Evolutionary conservation across 2,113 vertebrate species (phyloP).

Genomic region (Cebidichthys violaceus): DNA sequence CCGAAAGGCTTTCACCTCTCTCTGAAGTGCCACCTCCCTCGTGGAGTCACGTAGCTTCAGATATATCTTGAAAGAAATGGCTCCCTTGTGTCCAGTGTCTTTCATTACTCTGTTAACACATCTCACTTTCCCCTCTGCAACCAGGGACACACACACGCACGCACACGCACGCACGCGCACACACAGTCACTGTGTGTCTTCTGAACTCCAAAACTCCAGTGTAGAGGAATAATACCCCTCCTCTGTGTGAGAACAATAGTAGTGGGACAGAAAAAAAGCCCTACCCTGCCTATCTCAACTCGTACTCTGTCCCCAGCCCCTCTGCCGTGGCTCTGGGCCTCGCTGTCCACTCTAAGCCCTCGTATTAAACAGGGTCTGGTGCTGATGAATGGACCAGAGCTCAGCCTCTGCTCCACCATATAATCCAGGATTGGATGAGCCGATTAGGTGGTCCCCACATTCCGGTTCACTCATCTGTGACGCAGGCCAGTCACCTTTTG

Average conservation of each 20-base stretch:
- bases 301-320: constrained; percentile 51
- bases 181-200: constrained; percentile 31
- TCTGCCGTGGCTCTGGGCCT: constrained; percentile 62
- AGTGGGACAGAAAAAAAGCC: constrained; percentile 4
- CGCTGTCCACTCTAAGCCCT: constrained; percentile 75
- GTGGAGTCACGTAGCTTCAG: constrained; percentile 14
- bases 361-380: constrained; percentile 81
- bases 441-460: constrained; percentile 81
- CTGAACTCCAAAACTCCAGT: constrained; percentile 52
- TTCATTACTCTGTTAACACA: constrained; percentile 34
- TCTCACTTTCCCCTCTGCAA: constrained; percentile 19
- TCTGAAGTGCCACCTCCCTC: constrained; percentile 27
- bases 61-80: constrained; percentile 22
- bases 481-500: constrained; percentile 53
- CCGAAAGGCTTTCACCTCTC: constrained; percentile 4
- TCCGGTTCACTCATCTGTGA: constrained; percentile 80
- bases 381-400: constrained; percentile 80
- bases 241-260: constrained; percentile 70
- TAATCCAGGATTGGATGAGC: constrained; percentile 78
- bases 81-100: constrained; percentile 38
- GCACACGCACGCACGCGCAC: constrained; percentile 17
- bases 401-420: constrained; percentile 69
- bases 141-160: constrained; percentile 17
- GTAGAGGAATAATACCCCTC: constrained; percentile 55
- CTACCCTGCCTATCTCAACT: constrained; percentile 57